A percentile compares a stretch with the other conserved stretches of the same genome.
phyloP scores from a whole-genome alignment of 2,888 invertebrate species.

The Drosophila anomalata region DNA sequence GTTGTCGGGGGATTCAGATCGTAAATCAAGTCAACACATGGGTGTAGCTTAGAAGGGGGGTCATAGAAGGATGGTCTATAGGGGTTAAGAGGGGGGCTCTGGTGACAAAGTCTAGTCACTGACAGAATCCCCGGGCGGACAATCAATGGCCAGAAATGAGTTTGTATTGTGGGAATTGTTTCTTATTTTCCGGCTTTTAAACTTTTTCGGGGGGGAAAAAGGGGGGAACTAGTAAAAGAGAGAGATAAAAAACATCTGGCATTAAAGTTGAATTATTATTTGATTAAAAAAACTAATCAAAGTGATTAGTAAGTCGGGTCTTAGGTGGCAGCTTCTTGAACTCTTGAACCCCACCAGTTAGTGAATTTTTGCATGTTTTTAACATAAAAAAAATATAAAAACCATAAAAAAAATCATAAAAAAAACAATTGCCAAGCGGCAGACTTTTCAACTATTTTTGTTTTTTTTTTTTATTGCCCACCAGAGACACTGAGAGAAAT shows the following conservation, averaged over 20 bases:
- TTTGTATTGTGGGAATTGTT: constrained; percentile 1
- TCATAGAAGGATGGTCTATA: too few species aligned
- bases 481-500: constrained; percentile 23
- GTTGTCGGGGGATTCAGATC: constrained; percentile 12
- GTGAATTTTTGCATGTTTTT: constrained; percentile 41
- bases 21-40: constrained; percentile 26
- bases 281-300: too few species aligned
- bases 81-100: background rate
- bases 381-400: constrained; percentile 36
- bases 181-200: background rate
- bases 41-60: constrained; percentile 12
- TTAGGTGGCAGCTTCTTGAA: background rate
- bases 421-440: background rate
- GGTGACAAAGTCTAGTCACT: constrained; percentile 16
- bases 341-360: constrained; percentile 22
- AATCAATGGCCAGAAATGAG: background rate
- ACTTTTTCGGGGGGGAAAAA: background rate
- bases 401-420: constrained; percentile 18
- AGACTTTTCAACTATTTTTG: constrained; percentile 49
- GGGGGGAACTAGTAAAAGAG: background rate
- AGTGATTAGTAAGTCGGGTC: too few species aligned
- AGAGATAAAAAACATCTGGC: background rate
- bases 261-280: too few species aligned
- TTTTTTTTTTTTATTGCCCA: constrained; percentile 55
- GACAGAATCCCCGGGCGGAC: constrained; percentile 4